phyloP scores from a whole-genome alignment of 2,888 invertebrate genomes.

The Lasioglossum villosulum region DNA sequence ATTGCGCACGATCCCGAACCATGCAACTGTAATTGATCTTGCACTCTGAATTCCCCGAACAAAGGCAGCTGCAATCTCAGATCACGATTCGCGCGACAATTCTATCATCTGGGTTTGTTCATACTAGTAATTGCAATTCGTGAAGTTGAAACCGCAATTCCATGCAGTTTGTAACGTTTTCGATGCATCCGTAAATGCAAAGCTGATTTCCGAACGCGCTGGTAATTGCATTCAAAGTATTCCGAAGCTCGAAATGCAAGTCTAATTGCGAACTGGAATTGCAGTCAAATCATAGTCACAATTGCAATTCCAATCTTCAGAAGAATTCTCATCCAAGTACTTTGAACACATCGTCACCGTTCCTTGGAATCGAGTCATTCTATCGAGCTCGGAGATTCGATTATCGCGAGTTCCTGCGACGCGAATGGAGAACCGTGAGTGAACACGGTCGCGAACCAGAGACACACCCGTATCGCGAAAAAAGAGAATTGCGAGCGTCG shows the following conservation, averaged over 20 bases:
- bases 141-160: background rate
- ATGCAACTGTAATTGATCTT: background rate
- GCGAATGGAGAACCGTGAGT: background rate
- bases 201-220: background rate
- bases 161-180: background rate
- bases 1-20: background rate
- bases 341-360: background rate
- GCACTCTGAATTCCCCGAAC: background rate
- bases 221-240: background rate
- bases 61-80: background rate
- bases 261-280: background rate
- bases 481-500: conserved; percentile 24
- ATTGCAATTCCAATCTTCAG: background rate
- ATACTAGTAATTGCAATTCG: background rate
- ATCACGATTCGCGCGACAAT: background rate
- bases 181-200: background rate
- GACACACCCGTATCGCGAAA: background rate
- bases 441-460: background rate
- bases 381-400: background rate
- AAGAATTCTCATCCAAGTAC: background rate
- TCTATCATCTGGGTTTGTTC: background rate
- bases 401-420: background rate
- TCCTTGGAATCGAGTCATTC: background rate
- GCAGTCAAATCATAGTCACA: background rate
- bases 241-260: background rate